Base-by-base conservation (phyloP, 1,140 invertebrate species). In the Drosophila baimaii region DNA sequence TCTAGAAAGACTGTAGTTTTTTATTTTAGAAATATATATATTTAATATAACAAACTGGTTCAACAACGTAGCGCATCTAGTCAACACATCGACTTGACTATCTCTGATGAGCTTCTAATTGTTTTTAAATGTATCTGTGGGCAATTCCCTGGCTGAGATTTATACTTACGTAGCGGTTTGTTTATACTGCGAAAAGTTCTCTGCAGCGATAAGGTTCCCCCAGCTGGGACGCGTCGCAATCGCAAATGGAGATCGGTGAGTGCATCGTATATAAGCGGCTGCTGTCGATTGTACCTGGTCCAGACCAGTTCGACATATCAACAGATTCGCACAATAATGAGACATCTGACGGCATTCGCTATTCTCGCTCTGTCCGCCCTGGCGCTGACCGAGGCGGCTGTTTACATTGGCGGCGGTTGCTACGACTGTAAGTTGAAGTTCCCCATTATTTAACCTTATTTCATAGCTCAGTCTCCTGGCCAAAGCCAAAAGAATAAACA, bases 401-500 rank as follows among this genome's bases (percentile, higher is more conserved):
- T 86, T 35, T 86, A 86, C 47, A 86, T 86, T 35, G 83, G 84
- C 29, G 83, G 83, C 46, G 83, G 83, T 29, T 86, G 83, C 61
- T 86, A 86, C 65, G 79, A 86, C 56, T 86, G 83, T 86, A 77
- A 86, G 76, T 29, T n/a, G 15, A 8, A 9, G 15, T 23, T 15
- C 10, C 10, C 19, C 33, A 5, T 29, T 43, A 10, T 39, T 21
- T 17, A 0, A 12, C 29, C 17, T 13, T 17, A 54, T 33, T 35
- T 15, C 2, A 21, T 25, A 23, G 17, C 8, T 9, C 12, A 15
- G 56, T 15, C 27, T 57, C 13, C 37, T 13, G 25, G 10, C 37
- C 35, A 10, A 17, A 7, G 13, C 9, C 21, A n/a, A 44, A 17
- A 8, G 4, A 29, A 7, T 13, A 17, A 15, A 21, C 1, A 33